phyloP scores from a whole-genome alignment of 2,113 vertebrate species.

The Bagarius yarrelli region DNA sequence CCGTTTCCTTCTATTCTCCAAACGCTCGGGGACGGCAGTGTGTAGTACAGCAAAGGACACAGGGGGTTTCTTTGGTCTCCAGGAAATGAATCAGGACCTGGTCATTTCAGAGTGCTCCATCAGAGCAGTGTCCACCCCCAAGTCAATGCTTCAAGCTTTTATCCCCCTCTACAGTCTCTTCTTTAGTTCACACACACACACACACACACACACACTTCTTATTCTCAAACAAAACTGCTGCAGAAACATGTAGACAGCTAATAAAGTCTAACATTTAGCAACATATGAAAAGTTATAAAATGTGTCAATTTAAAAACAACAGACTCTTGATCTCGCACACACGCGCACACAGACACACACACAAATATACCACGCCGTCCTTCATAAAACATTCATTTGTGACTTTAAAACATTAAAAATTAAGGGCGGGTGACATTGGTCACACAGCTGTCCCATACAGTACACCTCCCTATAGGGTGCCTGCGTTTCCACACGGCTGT shows the following conservation, averaged over 20 bases:
- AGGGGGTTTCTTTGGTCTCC: constrained; percentile 17
- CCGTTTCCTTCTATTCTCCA: constrained; percentile 7
- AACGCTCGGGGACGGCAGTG: neutral
- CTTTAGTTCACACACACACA: constrained; percentile 3
- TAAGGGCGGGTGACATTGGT: constrained; percentile 33
- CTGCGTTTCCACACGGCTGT: neutral
- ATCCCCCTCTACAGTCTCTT: neutral
- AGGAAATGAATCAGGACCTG: constrained; percentile 36
- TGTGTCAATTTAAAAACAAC: neutral
- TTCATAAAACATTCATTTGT: constrained; percentile 51
- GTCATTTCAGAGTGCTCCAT: constrained; percentile 28
- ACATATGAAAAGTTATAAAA: too few species aligned
- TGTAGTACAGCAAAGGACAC: constrained; percentile 4
- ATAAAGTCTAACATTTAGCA: too few species aligned
- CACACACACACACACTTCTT: constrained; percentile 11
- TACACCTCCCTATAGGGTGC: neutral
- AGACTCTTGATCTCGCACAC: neutral
- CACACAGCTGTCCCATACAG: constrained; percentile 30
- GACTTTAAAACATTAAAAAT: constrained; percentile 52
- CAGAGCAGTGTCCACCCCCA: constrained; percentile 28
- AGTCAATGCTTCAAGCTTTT: constrained; percentile 3
- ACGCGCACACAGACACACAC: neutral
- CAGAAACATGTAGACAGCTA: neutral
- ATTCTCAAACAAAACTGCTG: constrained; percentile 12
- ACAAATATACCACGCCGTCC: constrained; percentile 20